Evolutionary conservation across 2,113 vertebrate species (phyloP), one percentile per base, ranked within the genome.

Genomic region (Pseudolaguvia tuberculata): DNA sequence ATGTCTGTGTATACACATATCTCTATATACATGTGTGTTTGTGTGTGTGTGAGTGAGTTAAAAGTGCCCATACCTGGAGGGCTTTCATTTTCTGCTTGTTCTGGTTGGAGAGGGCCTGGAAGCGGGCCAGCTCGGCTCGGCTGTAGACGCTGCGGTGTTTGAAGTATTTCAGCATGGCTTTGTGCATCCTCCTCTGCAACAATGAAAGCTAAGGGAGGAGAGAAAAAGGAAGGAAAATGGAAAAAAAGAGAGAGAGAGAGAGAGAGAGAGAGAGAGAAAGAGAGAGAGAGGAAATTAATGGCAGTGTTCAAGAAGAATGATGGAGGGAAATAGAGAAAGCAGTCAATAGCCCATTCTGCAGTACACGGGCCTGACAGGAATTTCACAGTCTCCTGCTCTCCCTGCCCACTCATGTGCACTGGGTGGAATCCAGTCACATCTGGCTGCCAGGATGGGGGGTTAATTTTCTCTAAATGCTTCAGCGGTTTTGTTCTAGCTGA

Each of bases 391-490:
- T 94, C 93, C 94, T 97, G 95, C 91, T 96, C 96, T 96, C 91
- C 93, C 94, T 94, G 93, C 93, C 95, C 94, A 94, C 94, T 98
- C 96, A 96, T 98, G 97, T 92, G 96, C 95, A 99, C 91, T 97
- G 95, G 91, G 94, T 94, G 95, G 97, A 96, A 97, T 95, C 96
- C 94, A 97, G 96, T 95, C 97, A 97, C 97, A 99, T 99, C 97
- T 99, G 97, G 96, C 96, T 94, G 95, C 96, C 94, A 98, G 95
- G 95, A 99, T 97, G 97, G 97, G 97, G 97, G 97, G 96, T 99
- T 99, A 99, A 99, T 99, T 99, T 98, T 98, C 97, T 99, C 96
- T 99, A 94, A 98, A 98, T 97, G 97, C 96, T 96, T 98, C 96
- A 98, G 95, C 94, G 94, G 94, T 97, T 98, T 96, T 98, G 97